Percentiles rank a stretch among this genome's conserved stretches.
Evolutionary conservation across 2,888 invertebrate genomes (phyloP).

Genomic region (Leuctra nigra): DNA sequence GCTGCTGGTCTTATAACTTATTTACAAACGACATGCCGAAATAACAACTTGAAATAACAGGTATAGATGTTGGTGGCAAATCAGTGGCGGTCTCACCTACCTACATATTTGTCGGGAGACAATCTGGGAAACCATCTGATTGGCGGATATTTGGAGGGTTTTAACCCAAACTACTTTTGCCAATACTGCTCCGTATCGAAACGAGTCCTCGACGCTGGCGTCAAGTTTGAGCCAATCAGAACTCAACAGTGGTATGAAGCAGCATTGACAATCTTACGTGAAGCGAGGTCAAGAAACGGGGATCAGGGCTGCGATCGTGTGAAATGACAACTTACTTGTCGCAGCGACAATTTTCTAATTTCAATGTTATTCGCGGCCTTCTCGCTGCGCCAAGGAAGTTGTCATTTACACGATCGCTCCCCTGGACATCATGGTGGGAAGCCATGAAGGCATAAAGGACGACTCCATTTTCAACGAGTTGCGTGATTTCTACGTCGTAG

Average conservation of each 20-base stretch:
- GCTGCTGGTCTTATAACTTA: no score
- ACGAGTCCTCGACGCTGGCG: not conserved
- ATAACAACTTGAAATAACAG: not conserved
- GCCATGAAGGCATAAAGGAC: not conserved
- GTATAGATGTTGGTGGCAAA: not conserved
- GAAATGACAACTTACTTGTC: no score
- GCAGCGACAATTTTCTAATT: no score
- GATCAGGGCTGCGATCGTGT: no score
- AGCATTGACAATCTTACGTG: not conserved
- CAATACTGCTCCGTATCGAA: slow-evolving; percentile 10
- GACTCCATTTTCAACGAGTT: not conserved
- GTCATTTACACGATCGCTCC: no score
- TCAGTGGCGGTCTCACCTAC: not conserved
- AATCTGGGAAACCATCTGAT: slow-evolving; percentile 16
- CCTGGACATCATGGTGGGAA: not conserved
- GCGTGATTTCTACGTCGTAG: not conserved
- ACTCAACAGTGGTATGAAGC: not conserved
- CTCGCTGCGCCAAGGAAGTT: no score
- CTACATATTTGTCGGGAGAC: slow-evolving; percentile 15
- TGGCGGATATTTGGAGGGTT: slow-evolving; percentile 16
- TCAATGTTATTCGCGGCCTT: no score
- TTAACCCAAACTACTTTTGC: slow-evolving; percentile 17
- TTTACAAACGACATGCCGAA: no score
- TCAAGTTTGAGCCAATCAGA: not conserved
- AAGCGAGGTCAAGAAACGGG: not conserved